phyloP scores from a whole-genome alignment of 2,113 vertebrate species.

The Callithrix jacchus region DNA sequence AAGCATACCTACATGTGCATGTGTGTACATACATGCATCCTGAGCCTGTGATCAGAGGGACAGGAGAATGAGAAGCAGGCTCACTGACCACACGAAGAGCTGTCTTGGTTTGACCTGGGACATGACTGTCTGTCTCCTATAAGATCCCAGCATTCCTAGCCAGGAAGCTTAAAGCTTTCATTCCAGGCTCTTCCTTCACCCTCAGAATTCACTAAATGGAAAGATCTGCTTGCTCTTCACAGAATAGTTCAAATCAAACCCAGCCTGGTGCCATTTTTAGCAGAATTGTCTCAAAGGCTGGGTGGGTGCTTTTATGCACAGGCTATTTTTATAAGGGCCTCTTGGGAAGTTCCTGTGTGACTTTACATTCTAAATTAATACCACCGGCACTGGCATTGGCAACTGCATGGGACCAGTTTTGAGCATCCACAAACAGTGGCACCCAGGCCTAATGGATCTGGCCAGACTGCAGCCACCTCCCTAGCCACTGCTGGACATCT shows the following conservation, averaged over 20 bases:
- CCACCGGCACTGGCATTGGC: not conserved
- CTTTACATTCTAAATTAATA: not conserved
- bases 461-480: not conserved
- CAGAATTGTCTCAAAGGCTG: not conserved
- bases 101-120: not conserved
- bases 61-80: not conserved
- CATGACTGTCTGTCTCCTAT: not conserved
- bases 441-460: not conserved
- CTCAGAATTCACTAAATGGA: not conserved
- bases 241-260: not conserved
- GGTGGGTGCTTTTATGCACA: not conserved
- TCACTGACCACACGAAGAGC: not conserved
- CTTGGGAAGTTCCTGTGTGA: not conserved
- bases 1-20: not conserved
- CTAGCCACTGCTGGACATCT: no score
- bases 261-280: not conserved
- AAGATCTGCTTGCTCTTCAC: not conserved
- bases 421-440: not conserved
- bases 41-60: not conserved
- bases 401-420: not conserved
- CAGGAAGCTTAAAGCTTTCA: not conserved
- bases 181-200: not conserved
- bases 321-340: not conserved
- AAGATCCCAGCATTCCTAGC: not conserved
- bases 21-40: not conserved